Evolutionary conservation across 2,113 vertebrate species (phyloP).

Genomic region (Siniperca knerii): DNA sequence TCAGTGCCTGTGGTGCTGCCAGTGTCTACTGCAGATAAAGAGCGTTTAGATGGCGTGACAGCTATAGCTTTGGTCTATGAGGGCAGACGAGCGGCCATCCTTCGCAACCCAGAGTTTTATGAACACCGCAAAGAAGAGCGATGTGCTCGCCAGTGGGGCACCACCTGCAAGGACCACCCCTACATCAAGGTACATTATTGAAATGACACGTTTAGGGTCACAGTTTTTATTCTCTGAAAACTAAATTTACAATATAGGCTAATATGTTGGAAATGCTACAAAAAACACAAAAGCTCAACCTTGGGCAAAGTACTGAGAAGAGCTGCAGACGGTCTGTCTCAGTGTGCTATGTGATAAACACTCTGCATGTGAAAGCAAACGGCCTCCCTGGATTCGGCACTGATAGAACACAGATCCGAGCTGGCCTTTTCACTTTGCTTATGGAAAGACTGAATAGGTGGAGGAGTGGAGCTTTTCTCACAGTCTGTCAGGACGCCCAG

Average conservation of each 20-base stretch:
- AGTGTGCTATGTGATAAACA: slow-evolving; percentile 60
- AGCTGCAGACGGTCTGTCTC: slow-evolving; percentile 42
- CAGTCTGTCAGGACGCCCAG: slow-evolving; percentile 56
- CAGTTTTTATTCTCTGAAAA: not conserved
- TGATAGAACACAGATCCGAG: slow-evolving; percentile 70
- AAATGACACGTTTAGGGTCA: not conserved
- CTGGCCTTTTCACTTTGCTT: slow-evolving; percentile 56
- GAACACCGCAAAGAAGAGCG: slow-evolving; percentile 97
- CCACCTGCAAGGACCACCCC: slow-evolving; percentile 95
- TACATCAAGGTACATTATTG: slow-evolving; percentile 92
- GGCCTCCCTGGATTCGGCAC: slow-evolving; percentile 34
- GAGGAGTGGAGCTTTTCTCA: slow-evolving; percentile 44
- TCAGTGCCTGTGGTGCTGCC: slow-evolving; percentile 97
- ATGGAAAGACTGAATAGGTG: slow-evolving; percentile 68
- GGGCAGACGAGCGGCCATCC: slow-evolving; percentile 91
- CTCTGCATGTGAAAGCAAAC: slow-evolving; percentile 44
- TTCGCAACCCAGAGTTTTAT: slow-evolving; percentile 96
- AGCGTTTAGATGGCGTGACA: slow-evolving; percentile 91
- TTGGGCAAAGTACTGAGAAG: slow-evolving; percentile 8
- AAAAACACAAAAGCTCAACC: not conserved
- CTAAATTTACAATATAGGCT: not conserved
- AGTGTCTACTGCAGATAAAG: slow-evolving; percentile 90
- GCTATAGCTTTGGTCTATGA: slow-evolving; percentile 91
- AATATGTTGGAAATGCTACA: not conserved
- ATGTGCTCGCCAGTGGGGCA: slow-evolving; percentile 97